Conservation (phyloP, 1,140 invertebrate genomes). For the Tetraneura akinire region DNA sequence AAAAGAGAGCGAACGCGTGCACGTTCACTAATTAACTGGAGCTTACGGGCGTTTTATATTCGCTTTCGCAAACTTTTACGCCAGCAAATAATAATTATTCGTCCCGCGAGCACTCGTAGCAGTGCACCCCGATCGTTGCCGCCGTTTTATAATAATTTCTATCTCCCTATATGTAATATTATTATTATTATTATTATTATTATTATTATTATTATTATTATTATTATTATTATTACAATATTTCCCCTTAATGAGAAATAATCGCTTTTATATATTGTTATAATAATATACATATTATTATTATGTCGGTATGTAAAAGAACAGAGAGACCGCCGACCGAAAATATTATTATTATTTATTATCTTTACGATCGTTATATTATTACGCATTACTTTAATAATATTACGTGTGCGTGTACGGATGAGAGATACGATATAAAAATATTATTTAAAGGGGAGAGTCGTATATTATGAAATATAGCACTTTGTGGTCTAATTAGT, state of each 20-base stretch:
- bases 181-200: too few relatives aligned
- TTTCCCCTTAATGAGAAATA: slow-evolving; percentile 12
- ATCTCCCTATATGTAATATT: not conserved
- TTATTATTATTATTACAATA: too few relatives aligned
- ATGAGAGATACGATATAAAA: too few relatives aligned
- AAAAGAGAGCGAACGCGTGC: not conserved
- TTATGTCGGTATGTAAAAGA: not conserved
- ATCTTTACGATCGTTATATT: not conserved
- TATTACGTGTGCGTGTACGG: too few relatives aligned
- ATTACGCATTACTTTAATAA: too few relatives aligned
- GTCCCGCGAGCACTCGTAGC: not conserved
- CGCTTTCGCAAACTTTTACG: slow-evolving; percentile 9
- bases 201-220: too few relatives aligned
- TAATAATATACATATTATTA: too few relatives aligned
- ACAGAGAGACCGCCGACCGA: not conserved
- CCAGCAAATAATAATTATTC: not conserved
- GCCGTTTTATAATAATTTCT: too few relatives aligned
- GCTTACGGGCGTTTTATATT: not conserved
- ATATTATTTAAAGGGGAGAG: too few relatives aligned
- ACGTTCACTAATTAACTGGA: slow-evolving; percentile 20
- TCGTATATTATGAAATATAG: too few relatives aligned
- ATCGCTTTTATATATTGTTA: slow-evolving; percentile 26
- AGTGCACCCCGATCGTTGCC: too few relatives aligned
- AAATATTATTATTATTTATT: not conserved
- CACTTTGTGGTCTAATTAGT: too few relatives aligned